Base-by-base conservation (phyloP, 1,140 invertebrate genomes). In the Anastrepha ludens region DNA sequence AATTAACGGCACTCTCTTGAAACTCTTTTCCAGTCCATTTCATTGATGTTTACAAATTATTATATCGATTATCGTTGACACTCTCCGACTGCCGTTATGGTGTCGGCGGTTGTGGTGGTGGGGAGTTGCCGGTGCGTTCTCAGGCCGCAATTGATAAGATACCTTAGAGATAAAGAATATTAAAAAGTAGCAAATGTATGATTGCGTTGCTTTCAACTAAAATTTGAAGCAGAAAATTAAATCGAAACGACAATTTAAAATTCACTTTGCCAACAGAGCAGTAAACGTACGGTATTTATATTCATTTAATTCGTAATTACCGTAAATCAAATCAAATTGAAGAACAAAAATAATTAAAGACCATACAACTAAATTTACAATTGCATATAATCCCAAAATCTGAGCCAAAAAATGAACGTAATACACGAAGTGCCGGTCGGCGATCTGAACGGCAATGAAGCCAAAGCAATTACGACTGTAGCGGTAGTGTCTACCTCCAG, bases 41-140 rank as follows among this genome's bases (percentile, higher is more conserved):
- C 67, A 74, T 74, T 74, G 41, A 74, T 44, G 67, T 47, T 74
- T 74, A 47, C 60, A 62, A 62, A 62, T 74, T 15, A 17, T 67
- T 20, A 47, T 74, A 74, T 74, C 41, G 67, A 74, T 74, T 74
- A 8, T 17, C 67, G 67, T 47, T 74, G 67, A 62, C 17, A 62
- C 67, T 55, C 50, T 55, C 50, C 50, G 11, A 55, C 50, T 0
- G 6, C 67, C 41, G n/a, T 85, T 47, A 3, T 41, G 47, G 74
- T 85, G 78, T 70, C 15, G 62, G 85, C 88, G 87, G 88, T 90
- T 89, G 89, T 88, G 89, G 89, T 88, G 90, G 89, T 88, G 50
- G 58, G 58, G 39, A 5, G n/a, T 62, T 62, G 67, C 41, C 50
- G 50, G 50, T 62, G 5, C n/a, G n/a, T 20, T 81, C 74, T 55